Evolutionary conservation across 2,113 vertebrate genomes (phyloP), one percentile per base, ranked within the genome.

Genomic region (Calyptommatus sinebrachiatus): DNA sequence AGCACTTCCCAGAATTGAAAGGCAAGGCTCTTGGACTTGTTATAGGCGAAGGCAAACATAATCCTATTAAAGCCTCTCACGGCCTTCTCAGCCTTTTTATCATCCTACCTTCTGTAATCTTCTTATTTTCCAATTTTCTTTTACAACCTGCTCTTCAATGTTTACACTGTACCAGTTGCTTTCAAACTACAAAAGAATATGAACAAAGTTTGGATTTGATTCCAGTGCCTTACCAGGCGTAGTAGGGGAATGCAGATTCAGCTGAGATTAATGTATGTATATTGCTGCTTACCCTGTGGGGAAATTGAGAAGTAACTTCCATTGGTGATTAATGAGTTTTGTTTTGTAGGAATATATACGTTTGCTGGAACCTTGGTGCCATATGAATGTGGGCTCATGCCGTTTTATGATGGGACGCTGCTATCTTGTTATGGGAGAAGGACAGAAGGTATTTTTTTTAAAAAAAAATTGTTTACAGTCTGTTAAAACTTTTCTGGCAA

Each of bases 341-440:
- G 68, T 76, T 69, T 82, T 46, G 0, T 16, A 99, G 98, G 97
- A 99, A 74, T 98, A 99, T 62, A 96, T 98, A 75, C 94, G 97
- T 9, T 93, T 99, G 74, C 94, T 97, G 22, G 94, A 95, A 76
- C 95, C 97, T 0, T 99, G 97, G 97, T 99, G 98, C 92, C 97
- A 99, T 12, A 95, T 97, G 79, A 99, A 98, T 77, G 94, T 97
- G 65, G 98, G 98, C 29, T 98, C 98, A 73, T 97, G 97, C 75
- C 94, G 95, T 9, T 99, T 99, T 91, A 94, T 99, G 94, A 93
- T 99, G 92, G 98, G 96, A 68, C 95, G 97, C 14, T 98, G 97
- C 89, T 97, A 99, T 90, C 95, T 99, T 0, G 95, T 97, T 81
- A 96, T 95, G 7, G 97, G 98, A 11, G 98, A 99, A 85, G 97